These are phyloP conservation scores for Sipha flava DNA, from an alignment of 1,140 invertebrate species.

Conservation along the genomic window DNA sequence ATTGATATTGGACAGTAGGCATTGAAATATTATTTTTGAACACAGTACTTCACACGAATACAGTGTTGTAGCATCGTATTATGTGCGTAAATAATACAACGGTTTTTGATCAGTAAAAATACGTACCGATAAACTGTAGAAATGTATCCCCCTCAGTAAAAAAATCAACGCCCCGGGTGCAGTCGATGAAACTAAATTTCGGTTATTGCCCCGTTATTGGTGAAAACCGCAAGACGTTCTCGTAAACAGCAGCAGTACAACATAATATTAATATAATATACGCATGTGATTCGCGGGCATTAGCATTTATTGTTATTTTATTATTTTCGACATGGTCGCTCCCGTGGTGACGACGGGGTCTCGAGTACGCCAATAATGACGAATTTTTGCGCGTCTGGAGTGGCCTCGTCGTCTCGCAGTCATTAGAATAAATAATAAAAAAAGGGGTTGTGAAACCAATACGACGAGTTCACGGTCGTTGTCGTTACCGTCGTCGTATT, in stretches of 20 bases:
- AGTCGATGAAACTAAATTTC: not conserved
- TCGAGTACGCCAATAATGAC: slow-evolving; percentile 9
- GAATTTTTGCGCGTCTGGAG: not conserved
- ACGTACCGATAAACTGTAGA: not conserved
- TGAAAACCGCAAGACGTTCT: slow-evolving; percentile 7
- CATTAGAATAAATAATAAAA: not conserved
- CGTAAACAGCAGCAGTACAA: not conserved
- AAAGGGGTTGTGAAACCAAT: slow-evolving; percentile 6
- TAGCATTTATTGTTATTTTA: slow-evolving; percentile 9
- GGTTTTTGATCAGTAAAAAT: too few species aligned
- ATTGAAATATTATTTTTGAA: too few species aligned
- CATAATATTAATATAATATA: not conserved
- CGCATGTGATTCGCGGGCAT: not conserved
- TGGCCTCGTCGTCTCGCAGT: not conserved
- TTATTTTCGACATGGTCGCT: slow-evolving; percentile 11
- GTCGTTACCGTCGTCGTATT: not conserved
- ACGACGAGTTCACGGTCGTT: not conserved
- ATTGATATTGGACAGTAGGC: too few species aligned
- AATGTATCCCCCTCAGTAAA: not conserved
- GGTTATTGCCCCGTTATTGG: not conserved
- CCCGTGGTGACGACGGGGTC: not conserved
- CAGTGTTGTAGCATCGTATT: too few species aligned
- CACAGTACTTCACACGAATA: too few species aligned
- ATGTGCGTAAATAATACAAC: too few species aligned
- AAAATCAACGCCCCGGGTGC: not conserved